Evolutionary conservation across 2,888 invertebrate genomes (phyloP).

Genomic region (Napeogenes inachia): DNA sequence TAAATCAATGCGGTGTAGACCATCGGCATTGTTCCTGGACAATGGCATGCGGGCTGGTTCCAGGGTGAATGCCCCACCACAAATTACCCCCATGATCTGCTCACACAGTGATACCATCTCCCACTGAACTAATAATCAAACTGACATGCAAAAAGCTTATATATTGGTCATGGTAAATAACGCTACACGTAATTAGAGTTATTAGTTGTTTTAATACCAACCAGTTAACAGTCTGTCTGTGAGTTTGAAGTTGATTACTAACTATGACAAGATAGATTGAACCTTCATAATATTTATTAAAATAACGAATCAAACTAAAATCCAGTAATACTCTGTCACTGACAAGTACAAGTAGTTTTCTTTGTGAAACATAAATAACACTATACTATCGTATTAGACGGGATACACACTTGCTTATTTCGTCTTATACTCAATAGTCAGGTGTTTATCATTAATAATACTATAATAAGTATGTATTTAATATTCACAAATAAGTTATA

Average conservation of each 20-base stretch:
- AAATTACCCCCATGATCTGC: constrained; percentile 62
- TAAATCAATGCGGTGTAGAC: constrained; percentile 34
- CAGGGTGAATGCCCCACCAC: constrained; percentile 39
- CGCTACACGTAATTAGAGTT: constrained; percentile 12
- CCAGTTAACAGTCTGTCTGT: background rate
- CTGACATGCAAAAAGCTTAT: constrained; percentile 34
- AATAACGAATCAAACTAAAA: no score
- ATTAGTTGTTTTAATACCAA: constrained; percentile 11
- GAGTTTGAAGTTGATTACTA: no score
- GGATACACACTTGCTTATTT: constrained; percentile 30
- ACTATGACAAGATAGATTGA: no score
- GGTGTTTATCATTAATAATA: no score
- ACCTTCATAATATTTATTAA: no score
- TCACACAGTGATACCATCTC: constrained; percentile 54
- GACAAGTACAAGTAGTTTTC: no score
- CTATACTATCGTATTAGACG: constrained; percentile 2
- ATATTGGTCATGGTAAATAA: constrained; percentile 28
- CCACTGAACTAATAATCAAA: constrained; percentile 55
- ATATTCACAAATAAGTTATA: no score
- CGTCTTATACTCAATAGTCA: no score
- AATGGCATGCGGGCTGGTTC: constrained; percentile 59
- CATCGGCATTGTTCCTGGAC: constrained; percentile 40
- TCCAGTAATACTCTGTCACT: no score
- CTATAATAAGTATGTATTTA: no score
- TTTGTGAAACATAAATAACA: constrained; percentile 9